A percentile compares a stretch with the other conserved stretches of the same genome.
phyloP scores from a whole-genome alignment of 2,113 vertebrate genomes.

The Psilopsiagon aymara region DNA sequence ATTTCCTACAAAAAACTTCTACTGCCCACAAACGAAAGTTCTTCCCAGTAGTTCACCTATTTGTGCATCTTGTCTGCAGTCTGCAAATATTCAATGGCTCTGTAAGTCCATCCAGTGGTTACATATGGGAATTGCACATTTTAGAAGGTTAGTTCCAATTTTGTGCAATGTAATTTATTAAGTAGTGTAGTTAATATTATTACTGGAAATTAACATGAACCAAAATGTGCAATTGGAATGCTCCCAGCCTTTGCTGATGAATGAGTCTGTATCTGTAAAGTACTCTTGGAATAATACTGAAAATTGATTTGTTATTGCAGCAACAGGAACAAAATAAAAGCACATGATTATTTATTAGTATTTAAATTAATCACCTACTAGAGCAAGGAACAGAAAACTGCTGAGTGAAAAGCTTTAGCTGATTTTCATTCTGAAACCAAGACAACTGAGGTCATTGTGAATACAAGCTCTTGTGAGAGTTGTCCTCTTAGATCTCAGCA shows the following conservation, averaged over 20 bases:
- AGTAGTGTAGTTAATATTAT: background rate
- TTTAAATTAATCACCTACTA: background rate
- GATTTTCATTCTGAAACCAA: background rate
- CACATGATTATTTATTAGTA: background rate
- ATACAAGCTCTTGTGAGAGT: background rate
- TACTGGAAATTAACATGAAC: background rate
- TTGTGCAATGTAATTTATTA: background rate
- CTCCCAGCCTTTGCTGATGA: background rate
- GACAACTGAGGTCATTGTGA: background rate
- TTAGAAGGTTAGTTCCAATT: background rate
- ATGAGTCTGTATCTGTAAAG: background rate
- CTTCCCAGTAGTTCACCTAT: background rate
- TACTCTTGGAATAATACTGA: background rate
- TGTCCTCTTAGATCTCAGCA: background rate
- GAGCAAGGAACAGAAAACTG: background rate
- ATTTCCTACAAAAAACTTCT: background rate
- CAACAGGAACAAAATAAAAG: background rate
- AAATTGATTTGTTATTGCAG: background rate
- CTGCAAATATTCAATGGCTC: background rate
- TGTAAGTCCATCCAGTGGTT: slow-evolving; percentile 56
- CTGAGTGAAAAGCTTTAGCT: background rate
- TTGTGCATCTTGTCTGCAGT: background rate
- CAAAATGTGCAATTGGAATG: background rate
- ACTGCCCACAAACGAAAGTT: background rate
- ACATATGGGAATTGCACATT: slow-evolving; percentile 13